Evolutionary conservation across 2,888 invertebrate genomes (phyloP), one percentile per base, ranked within the genome.

Genomic region (Stegana nigrithorax): DNA sequence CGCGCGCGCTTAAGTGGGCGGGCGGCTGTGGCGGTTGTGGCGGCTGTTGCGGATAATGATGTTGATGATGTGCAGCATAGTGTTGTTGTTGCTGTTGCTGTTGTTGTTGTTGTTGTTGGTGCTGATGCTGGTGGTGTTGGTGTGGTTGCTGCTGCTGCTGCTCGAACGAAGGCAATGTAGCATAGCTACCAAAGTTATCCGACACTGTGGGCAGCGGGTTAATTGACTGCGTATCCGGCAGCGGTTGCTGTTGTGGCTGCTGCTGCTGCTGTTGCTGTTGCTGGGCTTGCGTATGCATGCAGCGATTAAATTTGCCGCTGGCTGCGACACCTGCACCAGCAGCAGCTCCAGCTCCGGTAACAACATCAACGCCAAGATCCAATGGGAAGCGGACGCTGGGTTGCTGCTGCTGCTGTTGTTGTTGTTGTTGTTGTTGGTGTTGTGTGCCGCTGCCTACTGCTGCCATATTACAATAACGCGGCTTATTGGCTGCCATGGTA

Each of bases 181-280:
- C 69, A 65, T 81, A 81, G 71, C 76, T 81, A 68, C 75, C 81
- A 63, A 80, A 81, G 67, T 78, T 72, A 69, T 80, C 71, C 23
- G 51, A 42, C 27, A 68, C 64, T 63, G 70, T 72, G 55, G 71
- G 73, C 76, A 77, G 66, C 25, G 70, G 72, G 14, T 72, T 74
- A 57, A 72, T 73, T 59, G 77, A 75, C 61, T 72, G 78, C 25
- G 72, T 70, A 60, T 67, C 66, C 56, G 72, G 64, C 60, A 73
- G 59, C 59, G 69, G 64, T 67, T 73, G 26, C 47, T 14, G 17
- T 6, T 39, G 64, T 29, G 61, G 62, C 6, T 60, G 45, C 42
- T 55, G 32, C 39, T 58, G 58, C 17, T 12, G 36, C 17, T 45
- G 7, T 60, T 17, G 45, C 66, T n/a, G n/a, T 68, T 62, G 50